phyloP scores from a whole-genome alignment of 2,113 vertebrate species.

The Callocephalon fimbriatum region DNA sequence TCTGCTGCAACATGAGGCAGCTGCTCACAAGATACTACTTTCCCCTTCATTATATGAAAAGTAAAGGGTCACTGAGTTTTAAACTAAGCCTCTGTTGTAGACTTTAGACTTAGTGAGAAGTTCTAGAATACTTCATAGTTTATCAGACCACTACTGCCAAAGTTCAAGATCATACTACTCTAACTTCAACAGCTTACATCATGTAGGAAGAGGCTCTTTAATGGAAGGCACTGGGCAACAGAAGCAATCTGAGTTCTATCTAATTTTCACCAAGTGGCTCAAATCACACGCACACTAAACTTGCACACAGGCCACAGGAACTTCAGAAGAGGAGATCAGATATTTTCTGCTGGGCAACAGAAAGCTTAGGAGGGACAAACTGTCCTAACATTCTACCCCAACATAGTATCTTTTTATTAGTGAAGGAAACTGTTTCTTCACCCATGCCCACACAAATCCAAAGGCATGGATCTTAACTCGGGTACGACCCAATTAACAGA shows the following conservation, averaged over 20 bases:
- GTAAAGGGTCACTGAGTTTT: neutral
- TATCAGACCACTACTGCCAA: accelerated
- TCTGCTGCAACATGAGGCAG: neutral
- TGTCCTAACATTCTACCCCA: neutral
- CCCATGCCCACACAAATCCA: neutral
- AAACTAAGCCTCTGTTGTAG: neutral
- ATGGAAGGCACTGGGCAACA: neutral
- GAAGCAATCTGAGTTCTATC: neutral
- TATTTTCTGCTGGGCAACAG: neutral
- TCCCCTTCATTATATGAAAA: neutral
- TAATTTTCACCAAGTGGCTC: neutral
- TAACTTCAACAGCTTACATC: neutral
- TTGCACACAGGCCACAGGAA: neutral
- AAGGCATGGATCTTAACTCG: neutral
- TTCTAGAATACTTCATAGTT: neutral
- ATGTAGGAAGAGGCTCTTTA: neutral
- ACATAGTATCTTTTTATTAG: neutral
- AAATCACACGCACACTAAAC: neutral
- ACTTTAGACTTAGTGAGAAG: neutral
- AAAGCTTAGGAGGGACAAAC: neutral
- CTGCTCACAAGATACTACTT: neutral
- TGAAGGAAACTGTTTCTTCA: neutral
- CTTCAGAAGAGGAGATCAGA: neutral
- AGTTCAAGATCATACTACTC: neutral
- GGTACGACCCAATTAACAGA: neutral